Percentiles rank a stretch among this genome's conserved stretches.
Evolutionary conservation across 2,888 invertebrate species (phyloP).

Genomic region (Dynastes grantii): DNA sequence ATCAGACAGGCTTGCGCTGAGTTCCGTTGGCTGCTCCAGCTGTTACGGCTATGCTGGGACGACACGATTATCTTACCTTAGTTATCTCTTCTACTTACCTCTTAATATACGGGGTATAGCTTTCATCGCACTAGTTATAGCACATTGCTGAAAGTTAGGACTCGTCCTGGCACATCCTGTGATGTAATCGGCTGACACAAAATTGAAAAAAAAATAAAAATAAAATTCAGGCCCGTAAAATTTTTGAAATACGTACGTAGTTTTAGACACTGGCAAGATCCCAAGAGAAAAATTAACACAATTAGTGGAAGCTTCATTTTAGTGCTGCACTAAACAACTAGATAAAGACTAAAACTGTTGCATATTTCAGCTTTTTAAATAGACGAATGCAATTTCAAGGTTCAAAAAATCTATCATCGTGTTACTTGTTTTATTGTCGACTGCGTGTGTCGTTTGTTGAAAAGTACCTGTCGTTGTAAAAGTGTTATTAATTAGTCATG

Average conservation of each 20-base stretch:
- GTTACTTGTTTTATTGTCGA: not conserved
- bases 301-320: slow-evolving; percentile 1
- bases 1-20: no score
- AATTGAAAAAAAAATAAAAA: not conserved
- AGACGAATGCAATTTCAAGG: slow-evolving; percentile 30
- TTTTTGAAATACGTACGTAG: slow-evolving; percentile 26
- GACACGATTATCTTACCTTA: no score
- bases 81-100: slow-evolving; percentile 49
- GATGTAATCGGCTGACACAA: slow-evolving; percentile 60
- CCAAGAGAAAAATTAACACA: not conserved
- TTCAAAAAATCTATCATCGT: slow-evolving; percentile 6
- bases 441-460: not conserved
- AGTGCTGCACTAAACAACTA: not conserved
- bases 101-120: slow-evolving; percentile 57
- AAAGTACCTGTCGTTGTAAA: not conserved
- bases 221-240: not conserved
- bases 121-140: slow-evolving; percentile 53
- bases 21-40: no score
- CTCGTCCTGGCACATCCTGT: slow-evolving; percentile 55
- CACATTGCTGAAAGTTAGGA: slow-evolving; percentile 59
- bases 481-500: not conserved
- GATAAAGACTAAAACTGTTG: not conserved
- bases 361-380: slow-evolving; percentile 31
- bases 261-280: not conserved
- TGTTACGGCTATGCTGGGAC: no score